Percentiles rank a stretch among this genome's conserved stretches.
Conservation (phyloP, 2,113 vertebrate species). For the Isichthys henryi region DNA sequence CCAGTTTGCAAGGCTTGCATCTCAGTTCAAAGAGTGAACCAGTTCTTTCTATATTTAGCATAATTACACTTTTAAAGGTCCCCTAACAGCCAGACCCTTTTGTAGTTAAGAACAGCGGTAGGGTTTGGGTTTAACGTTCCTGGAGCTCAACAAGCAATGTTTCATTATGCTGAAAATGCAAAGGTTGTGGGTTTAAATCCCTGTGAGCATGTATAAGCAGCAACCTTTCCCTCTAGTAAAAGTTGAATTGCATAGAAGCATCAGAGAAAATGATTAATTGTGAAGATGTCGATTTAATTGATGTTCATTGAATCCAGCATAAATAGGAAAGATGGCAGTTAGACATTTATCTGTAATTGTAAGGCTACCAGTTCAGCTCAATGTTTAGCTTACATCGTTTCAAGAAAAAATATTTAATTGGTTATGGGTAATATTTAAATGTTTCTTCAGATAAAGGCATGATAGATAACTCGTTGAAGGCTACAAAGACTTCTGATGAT, state of each 20-base stretch:
- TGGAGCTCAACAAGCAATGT: background rate
- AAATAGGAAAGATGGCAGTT: background rate
- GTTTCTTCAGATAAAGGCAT: background rate
- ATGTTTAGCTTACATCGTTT: background rate
- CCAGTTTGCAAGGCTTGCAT: background rate
- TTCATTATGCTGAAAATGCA: background rate
- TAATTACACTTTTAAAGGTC: background rate
- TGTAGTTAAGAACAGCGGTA: background rate
- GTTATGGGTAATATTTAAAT: background rate
- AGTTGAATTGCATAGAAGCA: background rate
- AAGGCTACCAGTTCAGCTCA: background rate
- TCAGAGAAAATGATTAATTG: background rate
- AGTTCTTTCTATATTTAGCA: background rate
- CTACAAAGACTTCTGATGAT: background rate
- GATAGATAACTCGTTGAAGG: background rate
- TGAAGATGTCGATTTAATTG: background rate
- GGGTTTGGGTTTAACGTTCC: background rate
- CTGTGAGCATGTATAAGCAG: background rate
- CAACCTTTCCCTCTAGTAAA: background rate
- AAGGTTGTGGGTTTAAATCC: background rate
- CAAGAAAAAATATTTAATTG: background rate
- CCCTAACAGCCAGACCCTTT: background rate
- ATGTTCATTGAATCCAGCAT: background rate
- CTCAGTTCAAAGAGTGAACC: background rate
- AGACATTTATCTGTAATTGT: background rate